Evolutionary conservation across 2,113 vertebrate species (phyloP).

Genomic region (Labeo rohita): DNA sequence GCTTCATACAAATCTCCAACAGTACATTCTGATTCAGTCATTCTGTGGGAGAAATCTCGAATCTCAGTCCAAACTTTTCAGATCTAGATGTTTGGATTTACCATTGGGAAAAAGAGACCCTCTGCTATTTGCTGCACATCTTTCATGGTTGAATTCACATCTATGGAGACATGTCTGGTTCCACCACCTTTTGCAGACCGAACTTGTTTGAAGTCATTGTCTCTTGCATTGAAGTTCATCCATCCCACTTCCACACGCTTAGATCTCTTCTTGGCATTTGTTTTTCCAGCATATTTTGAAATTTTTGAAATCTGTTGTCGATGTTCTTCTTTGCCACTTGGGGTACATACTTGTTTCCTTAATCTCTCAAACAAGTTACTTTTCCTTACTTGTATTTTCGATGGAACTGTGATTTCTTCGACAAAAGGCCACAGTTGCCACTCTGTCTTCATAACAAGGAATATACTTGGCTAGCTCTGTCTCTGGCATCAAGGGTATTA

Average conservation of each 20-base stretch:
- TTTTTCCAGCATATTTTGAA: constrained; percentile 24
- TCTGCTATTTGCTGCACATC: constrained; percentile 32
- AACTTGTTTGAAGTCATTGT: constrained; percentile 39
- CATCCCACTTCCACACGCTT: constrained; percentile 46
- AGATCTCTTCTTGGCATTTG: constrained; percentile 39
- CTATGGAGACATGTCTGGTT: constrained; percentile 43
- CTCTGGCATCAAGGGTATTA: not conserved
- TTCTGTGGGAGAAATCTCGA: constrained; percentile 29
- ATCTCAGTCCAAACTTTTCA: constrained; percentile 1
- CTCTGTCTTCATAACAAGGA: constrained; percentile 8
- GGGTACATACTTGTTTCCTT: not conserved
- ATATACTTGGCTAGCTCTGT: constrained; percentile 16
- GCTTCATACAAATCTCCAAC: constrained; percentile 35
- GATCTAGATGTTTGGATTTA: not conserved
- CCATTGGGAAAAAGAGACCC: constrained; percentile 31
- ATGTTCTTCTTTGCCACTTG: not conserved
- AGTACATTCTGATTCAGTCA: constrained; percentile 11
- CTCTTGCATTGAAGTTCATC: constrained; percentile 46
- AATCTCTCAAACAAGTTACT: constrained; percentile 11
- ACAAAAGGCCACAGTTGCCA: constrained; percentile 10
- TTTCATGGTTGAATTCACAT: constrained; percentile 27
- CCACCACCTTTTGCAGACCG: constrained; percentile 44
- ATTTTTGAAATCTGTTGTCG: not conserved
- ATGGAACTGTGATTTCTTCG: not conserved
- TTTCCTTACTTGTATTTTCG: not conserved